phyloP scores from a whole-genome alignment of 1,140 invertebrate genomes.

The Bombus superbus region DNA sequence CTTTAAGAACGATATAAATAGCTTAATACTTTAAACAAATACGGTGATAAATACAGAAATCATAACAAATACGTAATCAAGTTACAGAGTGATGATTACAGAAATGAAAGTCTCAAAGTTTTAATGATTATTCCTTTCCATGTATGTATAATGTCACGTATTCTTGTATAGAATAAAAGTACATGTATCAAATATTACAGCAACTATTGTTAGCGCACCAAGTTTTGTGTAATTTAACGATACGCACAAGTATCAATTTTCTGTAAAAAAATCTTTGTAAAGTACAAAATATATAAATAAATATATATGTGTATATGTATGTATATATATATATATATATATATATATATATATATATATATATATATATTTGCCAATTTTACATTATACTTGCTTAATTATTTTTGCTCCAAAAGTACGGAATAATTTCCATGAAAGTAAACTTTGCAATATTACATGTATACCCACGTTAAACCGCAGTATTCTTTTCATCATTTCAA shows the following conservation, averaged over 20 bases:
- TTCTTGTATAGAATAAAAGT: background rate
- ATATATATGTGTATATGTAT: too few relatives aligned
- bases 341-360: too few relatives aligned
- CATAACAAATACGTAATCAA: too few relatives aligned
- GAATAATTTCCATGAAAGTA: background rate
- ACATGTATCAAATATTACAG: background rate
- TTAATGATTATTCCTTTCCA: background rate
- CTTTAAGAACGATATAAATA: background rate
- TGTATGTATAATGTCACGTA: background rate
- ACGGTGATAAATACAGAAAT: background rate
- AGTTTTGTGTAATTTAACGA: background rate
- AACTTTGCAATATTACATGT: too few relatives aligned
- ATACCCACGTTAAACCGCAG: too few relatives aligned
- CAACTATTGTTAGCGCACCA: background rate
- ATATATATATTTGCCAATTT: background rate
- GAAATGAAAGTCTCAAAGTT: background rate
- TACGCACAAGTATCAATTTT: background rate
- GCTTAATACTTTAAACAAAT: background rate
- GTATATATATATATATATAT: background rate
- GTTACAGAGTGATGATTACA: too few relatives aligned
- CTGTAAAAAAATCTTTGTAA: background rate
- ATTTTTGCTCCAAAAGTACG: background rate
- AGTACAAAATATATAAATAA: background rate
- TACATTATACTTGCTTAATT: too few relatives aligned
- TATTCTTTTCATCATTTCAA: background rate